phyloP scores from a whole-genome alignment of 2,888 invertebrate species.

The Hoplodrina ambigua region DNA sequence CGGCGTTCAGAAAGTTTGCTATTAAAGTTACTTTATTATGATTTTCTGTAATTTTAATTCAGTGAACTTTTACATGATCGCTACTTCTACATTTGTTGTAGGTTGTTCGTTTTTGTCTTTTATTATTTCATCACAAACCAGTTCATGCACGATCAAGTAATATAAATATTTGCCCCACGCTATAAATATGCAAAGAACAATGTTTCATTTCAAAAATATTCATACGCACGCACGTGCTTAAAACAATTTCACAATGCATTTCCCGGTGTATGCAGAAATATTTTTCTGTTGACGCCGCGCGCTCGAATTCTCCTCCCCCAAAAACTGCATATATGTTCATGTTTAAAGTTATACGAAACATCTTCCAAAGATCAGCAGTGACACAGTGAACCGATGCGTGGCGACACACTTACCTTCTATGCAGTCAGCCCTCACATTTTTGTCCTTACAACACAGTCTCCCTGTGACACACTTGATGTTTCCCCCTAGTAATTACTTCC shows the following conservation, averaged over 20 bases:
- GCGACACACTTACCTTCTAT: constrained; percentile 88
- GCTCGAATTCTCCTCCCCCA: constrained; percentile 40
- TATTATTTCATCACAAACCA: constrained; percentile 7
- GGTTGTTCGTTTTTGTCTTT: not conserved
- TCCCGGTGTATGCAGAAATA: constrained; percentile 21
- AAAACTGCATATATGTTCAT: constrained; percentile 65
- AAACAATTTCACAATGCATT: constrained; percentile 33
- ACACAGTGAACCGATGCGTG: constrained; percentile 89
- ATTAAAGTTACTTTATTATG: not conserved
- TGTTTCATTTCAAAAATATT: constrained; percentile 43
- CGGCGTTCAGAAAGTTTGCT: constrained; percentile 26
- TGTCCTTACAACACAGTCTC: constrained; percentile 88
- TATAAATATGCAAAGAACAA: constrained; percentile 34
- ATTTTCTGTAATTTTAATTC: not conserved
- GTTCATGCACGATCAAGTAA: constrained; percentile 1
- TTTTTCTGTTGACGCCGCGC: constrained; percentile 30
- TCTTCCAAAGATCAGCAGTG: constrained; percentile 87
- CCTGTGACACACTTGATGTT: constrained; percentile 89
- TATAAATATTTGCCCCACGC: constrained; percentile 12
- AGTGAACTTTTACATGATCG: not conserved
- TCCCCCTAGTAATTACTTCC: constrained; percentile 87
- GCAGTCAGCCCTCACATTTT: constrained; percentile 86
- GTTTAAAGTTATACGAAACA: constrained; percentile 61
- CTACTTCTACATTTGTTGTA: not conserved
- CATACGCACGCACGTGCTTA: constrained; percentile 41